Evolutionary conservation across 2,888 invertebrate species (phyloP).

Genomic region (Chydorus sphaericus): DNA sequence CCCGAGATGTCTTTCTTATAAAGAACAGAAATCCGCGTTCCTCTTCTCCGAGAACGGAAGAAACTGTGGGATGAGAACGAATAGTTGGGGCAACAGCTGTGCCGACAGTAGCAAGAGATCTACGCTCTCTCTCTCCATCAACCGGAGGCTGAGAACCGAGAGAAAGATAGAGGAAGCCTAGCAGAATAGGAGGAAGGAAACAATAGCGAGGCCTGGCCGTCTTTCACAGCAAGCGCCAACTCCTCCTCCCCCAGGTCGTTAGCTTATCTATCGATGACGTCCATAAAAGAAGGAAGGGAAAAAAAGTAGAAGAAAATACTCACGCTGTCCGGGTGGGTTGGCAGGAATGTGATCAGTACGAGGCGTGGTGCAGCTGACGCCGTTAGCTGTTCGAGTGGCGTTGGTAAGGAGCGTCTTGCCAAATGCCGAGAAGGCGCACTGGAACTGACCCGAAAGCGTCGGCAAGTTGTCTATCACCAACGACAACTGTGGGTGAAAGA

Average conservation of each 20-base stretch:
- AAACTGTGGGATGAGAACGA: no score
- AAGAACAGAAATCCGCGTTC: no score
- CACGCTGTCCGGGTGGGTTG: conserved; percentile 77
- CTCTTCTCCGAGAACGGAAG: no score
- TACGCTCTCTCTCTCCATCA: background rate
- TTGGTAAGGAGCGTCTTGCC: conserved; percentile 80
- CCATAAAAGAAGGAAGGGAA: background rate
- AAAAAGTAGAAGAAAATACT: conserved; percentile 24
- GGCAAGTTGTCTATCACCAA: conserved; percentile 92
- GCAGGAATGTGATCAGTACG: conserved; percentile 81
- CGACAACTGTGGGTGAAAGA: conserved; percentile 45
- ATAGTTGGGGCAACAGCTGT: conserved; percentile 4
- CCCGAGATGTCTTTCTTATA: no score
- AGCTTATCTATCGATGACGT: no score
- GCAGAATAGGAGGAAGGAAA: background rate
- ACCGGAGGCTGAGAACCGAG: conserved; percentile 6
- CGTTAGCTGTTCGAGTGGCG: conserved; percentile 78
- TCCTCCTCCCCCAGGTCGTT: no score
- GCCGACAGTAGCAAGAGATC: background rate
- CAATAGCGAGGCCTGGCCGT: background rate
- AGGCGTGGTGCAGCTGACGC: conserved; percentile 90
- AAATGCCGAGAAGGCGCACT: conserved; percentile 84
- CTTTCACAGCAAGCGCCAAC: conserved; percentile 1
- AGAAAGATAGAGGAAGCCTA: background rate
- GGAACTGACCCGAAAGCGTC: conserved; percentile 70